Percentiles rank a stretch among this genome's conserved stretches.
Evolutionary conservation across 2,888 invertebrate genomes (phyloP).

Genomic region (Trichopoda pennipes): DNA sequence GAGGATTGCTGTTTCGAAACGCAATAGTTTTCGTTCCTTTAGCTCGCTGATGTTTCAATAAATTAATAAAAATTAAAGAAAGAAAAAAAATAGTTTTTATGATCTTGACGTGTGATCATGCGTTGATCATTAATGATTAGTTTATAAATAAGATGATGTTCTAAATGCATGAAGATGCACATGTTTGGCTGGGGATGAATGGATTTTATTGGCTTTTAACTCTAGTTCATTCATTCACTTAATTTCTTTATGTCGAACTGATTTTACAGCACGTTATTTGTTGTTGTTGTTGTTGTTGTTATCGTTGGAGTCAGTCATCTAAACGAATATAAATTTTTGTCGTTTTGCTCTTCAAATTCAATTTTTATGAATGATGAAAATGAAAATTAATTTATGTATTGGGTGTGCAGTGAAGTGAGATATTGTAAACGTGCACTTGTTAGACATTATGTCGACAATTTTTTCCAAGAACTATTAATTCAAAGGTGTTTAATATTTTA

Average conservation of each 20-base stretch:
- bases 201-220: slow-evolving; percentile 68
- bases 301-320: neutral
- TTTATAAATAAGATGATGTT: slow-evolving; percentile 35
- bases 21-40: neutral
- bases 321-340: slow-evolving; percentile 12
- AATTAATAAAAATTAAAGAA: neutral
- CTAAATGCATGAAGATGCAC: slow-evolving; percentile 55
- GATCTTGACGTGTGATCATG: slow-evolving; percentile 40
- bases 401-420: slow-evolving; percentile 12
- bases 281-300: slow-evolving; percentile 3
- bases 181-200: slow-evolving; percentile 68
- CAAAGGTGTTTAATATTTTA: slow-evolving; percentile 59
- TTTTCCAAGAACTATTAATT: slow-evolving; percentile 75
- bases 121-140: slow-evolving; percentile 41
- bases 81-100: neutral
- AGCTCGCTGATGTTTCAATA: neutral
- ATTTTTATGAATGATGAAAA: slow-evolving; percentile 50
- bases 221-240: slow-evolving; percentile 47
- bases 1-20: no score
- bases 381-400: slow-evolving; percentile 37
- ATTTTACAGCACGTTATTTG: slow-evolving; percentile 34
- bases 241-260: slow-evolving; percentile 27
- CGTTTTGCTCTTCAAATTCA: neutral
- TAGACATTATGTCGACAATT: slow-evolving; percentile 78
- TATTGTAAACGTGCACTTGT: slow-evolving; percentile 47